Base-by-base conservation (phyloP, 2,797 vertebrate genomes). In the Channa striata region DNA sequence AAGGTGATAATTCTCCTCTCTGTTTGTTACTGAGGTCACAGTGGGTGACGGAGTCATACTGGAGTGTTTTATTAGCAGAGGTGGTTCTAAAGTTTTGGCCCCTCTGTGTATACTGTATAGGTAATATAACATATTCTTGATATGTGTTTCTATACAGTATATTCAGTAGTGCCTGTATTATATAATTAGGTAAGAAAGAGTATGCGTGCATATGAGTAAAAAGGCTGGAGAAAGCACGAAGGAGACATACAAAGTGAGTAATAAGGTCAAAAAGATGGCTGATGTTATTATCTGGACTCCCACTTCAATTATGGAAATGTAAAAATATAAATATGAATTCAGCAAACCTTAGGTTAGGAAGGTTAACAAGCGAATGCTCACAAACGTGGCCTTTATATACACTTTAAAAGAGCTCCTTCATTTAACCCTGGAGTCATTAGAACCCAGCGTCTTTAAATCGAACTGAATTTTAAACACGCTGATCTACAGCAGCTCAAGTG, bases 391-490 rank as follows among this genome's bases (percentile, higher is more conserved):
- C 19, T 61, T 7, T 51, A 10, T 61, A 69, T 59, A 85, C 81
- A 65, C 58, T 61, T 44, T 65, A 66, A 68, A 34, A 73, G 72
- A 43, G 6, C 71, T 44, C 20, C 48, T 39, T 71, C 37, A 17
- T 17, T 54, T 20, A 80, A 70, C 72, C 63, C 47, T 69, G 11
- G 46, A 50, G 30, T 58, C 25, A 69, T 65, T 46, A 80, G 81
- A 78, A 56, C 49, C 40, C 65, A 71, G 54, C 61, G 33, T 47
- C 68, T 50, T 59, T 17, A 16, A 25, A 17, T 43, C 57, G 30
- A 68, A 40, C 39, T 57, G 46, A 70, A 73, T 58, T 47, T 36
- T 56, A 21, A 72, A 60, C 56, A 56, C 57, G 43, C 39, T 6
- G 60, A 74, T 52, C 71, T 59, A 39, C 42, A 79, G 68, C 53